These are phyloP conservation scores for Mactra quadrangularis DNA, from an alignment of 1,140 invertebrate genomes.

Conservation along the genomic window DNA sequence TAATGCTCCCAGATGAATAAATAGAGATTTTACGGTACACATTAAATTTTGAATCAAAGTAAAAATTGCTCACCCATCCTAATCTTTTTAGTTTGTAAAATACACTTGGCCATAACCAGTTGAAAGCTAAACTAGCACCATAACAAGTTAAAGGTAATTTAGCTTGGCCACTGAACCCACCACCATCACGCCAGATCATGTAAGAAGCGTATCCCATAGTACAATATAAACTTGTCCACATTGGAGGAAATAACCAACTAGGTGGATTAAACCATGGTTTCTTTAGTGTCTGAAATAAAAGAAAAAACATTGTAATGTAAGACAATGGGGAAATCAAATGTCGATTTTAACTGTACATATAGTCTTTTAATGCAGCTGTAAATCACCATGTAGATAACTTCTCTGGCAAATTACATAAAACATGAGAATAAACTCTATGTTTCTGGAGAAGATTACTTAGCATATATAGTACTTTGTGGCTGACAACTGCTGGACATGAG, in stretches of 20 bases:
- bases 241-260: constrained; percentile 91
- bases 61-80: constrained; percentile 86
- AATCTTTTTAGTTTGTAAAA: constrained; percentile 91
- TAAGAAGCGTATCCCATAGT: constrained; percentile 95
- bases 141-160: constrained; percentile 88
- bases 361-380: no score
- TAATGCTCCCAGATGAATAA: no score
- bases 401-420: no score
- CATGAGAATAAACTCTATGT: no score
- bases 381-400: no score
- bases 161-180: constrained; percentile 90
- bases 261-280: constrained; percentile 92
- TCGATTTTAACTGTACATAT: no score
- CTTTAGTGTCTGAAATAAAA: constrained; percentile 86
- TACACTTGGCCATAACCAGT: constrained; percentile 95
- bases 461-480: no score
- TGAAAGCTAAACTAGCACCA: constrained; percentile 90
- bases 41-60: background rate
- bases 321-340: no score
- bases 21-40: no score
- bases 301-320: background rate
- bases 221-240: constrained; percentile 92
- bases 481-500: no score
- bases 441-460: no score
- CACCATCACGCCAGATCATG: constrained; percentile 91